Base-by-base conservation (phyloP, 1,140 invertebrate species). In the Ditylenchus dipsaci region DNA sequence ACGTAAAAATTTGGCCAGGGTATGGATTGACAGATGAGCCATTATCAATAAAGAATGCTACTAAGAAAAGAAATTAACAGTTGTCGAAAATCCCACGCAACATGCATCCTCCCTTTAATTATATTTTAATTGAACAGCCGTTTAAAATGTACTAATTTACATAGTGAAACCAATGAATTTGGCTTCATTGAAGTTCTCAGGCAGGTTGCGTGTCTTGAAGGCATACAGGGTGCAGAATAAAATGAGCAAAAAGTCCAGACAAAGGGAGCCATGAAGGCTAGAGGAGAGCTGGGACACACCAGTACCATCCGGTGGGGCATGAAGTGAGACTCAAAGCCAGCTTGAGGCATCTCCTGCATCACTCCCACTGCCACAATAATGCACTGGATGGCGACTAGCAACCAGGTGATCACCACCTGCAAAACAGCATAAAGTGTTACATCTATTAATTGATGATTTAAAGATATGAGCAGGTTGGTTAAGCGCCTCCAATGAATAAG, bases 181-280 rank as follows among this genome's bases (percentile, higher is more conserved):
- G 0, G 90, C 89, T 80, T 91, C 90, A 84, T 92, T 92, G 81
- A 92, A 92, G 82, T 92, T 92, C 83, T 91, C 91, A 0, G 91
- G 91, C 47, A 92, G 87, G 78, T 91, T 91, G 17, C 91, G 84
- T 0, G 91, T 92, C 84, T 91, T 91, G 11, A 93, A 85, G 0
- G 91, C 91, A 82, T 91, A 92, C 11, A 91, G 82, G 0, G 90
- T 92, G 77, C 91, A 92, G 69, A 91, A 86, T 3, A 87, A 86
- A 27, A 92, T 89, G 0, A 92, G 86, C 68, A 91, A 85, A 71
- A 90, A 88, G 79, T 91, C 82, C 90, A 92, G 0, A 89, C 87
- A 45, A 92, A 86, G 0, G 91, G 91, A 9, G 88, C 87, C 1
- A 91, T 84, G 56, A 91, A 88, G 0, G 89, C 89, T 26, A 83